phyloP scores from a whole-genome alignment of 1,140 invertebrate genomes.

The Listronotus oregonensis region DNA sequence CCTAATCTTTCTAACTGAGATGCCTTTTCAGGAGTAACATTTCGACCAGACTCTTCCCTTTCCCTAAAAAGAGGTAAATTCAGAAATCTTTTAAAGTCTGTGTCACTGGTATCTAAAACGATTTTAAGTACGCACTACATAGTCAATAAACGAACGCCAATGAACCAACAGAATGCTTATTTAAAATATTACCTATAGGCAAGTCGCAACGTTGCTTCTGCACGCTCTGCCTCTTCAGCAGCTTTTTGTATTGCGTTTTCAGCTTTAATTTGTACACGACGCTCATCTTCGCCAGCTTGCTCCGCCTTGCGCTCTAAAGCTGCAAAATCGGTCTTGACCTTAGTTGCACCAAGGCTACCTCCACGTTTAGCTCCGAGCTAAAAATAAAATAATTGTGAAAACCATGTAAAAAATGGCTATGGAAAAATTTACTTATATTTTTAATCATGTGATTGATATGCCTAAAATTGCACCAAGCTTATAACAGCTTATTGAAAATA shows the following conservation, averaged over 20 bases:
- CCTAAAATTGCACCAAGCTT: constrained; percentile 1
- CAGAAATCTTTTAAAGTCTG: no score
- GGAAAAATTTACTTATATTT: no score
- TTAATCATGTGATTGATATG: not conserved
- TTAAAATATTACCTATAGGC: constrained; percentile 71
- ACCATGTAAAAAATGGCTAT: no score
- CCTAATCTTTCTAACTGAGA: constrained; percentile 90
- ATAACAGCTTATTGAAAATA: no score
- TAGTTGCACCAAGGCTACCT: constrained; percentile 92
- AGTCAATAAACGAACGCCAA: no score
- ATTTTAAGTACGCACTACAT: no score
- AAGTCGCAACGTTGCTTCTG: constrained; percentile 78
- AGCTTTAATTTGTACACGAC: constrained; percentile 64
- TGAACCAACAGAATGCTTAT: no score
- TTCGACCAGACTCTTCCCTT: constrained; percentile 26
- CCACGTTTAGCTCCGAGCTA: constrained; percentile 88
- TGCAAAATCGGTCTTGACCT: constrained; percentile 93
- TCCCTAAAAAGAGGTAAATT: constrained; percentile 9
- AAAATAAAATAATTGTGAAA: constrained; percentile 21
- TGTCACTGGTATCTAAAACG: no score
- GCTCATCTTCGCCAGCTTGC: constrained; percentile 75
- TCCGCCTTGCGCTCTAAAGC: constrained; percentile 91
- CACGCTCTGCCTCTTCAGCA: constrained; percentile 63
- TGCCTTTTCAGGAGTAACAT: constrained; percentile 65
- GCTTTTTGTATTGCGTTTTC: constrained; percentile 51